Percentiles rank a stretch among this genome's conserved stretches.
Evolutionary conservation across 2,113 vertebrate species (phyloP).

Genomic region (Tachycineta bicolor): DNA sequence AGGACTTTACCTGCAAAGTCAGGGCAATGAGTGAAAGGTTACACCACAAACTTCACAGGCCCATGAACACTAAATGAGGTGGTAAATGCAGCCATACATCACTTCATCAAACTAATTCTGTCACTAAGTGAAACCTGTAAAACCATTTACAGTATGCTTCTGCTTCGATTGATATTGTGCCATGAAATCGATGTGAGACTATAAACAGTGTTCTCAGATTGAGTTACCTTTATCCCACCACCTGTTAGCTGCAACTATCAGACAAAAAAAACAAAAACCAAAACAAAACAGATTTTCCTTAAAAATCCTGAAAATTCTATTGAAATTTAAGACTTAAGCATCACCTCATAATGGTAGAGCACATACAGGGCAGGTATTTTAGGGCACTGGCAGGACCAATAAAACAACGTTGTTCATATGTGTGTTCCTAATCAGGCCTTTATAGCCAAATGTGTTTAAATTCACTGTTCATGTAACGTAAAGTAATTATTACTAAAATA

Average conservation of each 20-base stretch:
- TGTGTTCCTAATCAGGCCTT: not conserved
- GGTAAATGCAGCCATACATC: not conserved
- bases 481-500: not conserved
- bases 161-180: not conserved
- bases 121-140: not conserved
- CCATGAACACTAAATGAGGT: not conserved
- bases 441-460: not conserved
- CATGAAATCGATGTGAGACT: not conserved
- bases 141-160: not conserved
- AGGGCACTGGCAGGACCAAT: not conserved
- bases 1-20: not conserved
- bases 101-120: not conserved
- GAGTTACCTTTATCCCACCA: not conserved
- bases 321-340: not conserved
- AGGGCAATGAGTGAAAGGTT: not conserved
- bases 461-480: not conserved
- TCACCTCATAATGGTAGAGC: not conserved
- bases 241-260: not conserved
- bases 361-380: not conserved
- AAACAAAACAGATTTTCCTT: not conserved
- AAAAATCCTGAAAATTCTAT: not conserved
- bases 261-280: not conserved
- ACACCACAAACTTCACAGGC: conserved; percentile 27
- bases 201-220: not conserved
- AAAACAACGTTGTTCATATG: accelerated